phyloP scores from a whole-genome alignment of 2,797 vertebrate species.

The Urocyon cinereoargenteus region DNA sequence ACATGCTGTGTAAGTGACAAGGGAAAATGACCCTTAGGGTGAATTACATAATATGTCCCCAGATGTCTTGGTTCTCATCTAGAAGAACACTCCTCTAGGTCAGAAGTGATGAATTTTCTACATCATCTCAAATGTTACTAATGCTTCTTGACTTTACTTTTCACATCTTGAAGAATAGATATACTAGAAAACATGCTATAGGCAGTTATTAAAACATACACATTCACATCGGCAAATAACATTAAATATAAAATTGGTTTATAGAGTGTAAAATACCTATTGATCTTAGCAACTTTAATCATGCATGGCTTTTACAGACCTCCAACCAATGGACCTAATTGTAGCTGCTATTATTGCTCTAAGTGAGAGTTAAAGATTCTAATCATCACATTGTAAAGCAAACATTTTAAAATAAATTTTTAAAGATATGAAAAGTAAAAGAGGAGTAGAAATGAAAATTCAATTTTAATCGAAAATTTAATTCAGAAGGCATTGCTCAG shows the following conservation, averaged over 20 bases:
- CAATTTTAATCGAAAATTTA: neutral
- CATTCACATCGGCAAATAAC: neutral
- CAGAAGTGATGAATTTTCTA: neutral
- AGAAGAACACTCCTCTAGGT: neutral
- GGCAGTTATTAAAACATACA: neutral
- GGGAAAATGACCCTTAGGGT: constrained; percentile 27
- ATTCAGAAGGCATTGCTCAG: neutral
- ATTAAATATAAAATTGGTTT: constrained; percentile 65
- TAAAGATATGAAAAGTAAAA: neutral
- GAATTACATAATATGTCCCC: neutral
- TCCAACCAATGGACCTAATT: constrained; percentile 68
- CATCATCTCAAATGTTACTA: constrained; percentile 23
- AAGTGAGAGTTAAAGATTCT: constrained; percentile 44
- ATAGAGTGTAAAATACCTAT: constrained; percentile 37
- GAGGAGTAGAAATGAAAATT: neutral
- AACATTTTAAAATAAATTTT: neutral
- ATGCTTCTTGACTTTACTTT: neutral
- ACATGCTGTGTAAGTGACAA: constrained; percentile 44
- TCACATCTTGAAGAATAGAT: neutral
- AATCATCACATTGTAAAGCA: neutral
- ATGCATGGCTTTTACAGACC: neutral
- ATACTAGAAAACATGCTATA: neutral
- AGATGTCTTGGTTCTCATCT: neutral
- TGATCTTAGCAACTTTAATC: constrained; percentile 64
- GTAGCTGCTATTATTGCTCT: constrained; percentile 48